Conservation (phyloP, 2,113 vertebrate species). For the Daubentonia madagascariensis region DNA sequence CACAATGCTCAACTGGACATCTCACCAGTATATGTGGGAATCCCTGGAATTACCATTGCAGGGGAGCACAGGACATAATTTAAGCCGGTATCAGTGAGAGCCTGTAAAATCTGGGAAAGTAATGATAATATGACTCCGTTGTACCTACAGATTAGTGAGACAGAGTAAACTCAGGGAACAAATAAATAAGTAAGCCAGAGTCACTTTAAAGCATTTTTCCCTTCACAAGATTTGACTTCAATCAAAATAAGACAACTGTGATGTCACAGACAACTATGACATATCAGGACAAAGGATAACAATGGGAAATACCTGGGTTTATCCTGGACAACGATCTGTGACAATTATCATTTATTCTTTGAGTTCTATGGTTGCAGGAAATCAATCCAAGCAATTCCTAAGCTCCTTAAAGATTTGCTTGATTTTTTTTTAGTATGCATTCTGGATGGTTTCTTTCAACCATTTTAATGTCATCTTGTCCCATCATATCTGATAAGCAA, state of each 20-base stretch:
- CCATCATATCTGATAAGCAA: slow-evolving; percentile 67
- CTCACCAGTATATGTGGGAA: neutral
- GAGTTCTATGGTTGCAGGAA: neutral
- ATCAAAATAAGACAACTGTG: neutral
- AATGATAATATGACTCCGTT: neutral
- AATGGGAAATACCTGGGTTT: neutral
- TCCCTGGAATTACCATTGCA: neutral
- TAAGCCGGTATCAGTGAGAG: neutral
- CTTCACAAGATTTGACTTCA: neutral
- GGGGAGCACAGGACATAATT: neutral
- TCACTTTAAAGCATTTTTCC: neutral
- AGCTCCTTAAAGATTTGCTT: slow-evolving; percentile 31
- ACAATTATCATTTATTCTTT: neutral
- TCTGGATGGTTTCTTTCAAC: slow-evolving; percentile 24
- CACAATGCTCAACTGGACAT: rapidly evolving
- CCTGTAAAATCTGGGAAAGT: neutral
- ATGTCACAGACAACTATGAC: neutral
- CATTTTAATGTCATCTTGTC: slow-evolving; percentile 74
- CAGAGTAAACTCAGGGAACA: neutral
- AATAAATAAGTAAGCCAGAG: neutral
- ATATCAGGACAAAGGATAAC: neutral
- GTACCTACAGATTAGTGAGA: neutral
- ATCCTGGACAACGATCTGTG: neutral
- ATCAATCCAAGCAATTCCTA: slow-evolving; percentile 24
- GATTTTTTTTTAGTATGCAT: slow-evolving; percentile 14